phyloP scores from a whole-genome alignment of 2,797 vertebrate genomes.

The Myotis daubentonii region DNA sequence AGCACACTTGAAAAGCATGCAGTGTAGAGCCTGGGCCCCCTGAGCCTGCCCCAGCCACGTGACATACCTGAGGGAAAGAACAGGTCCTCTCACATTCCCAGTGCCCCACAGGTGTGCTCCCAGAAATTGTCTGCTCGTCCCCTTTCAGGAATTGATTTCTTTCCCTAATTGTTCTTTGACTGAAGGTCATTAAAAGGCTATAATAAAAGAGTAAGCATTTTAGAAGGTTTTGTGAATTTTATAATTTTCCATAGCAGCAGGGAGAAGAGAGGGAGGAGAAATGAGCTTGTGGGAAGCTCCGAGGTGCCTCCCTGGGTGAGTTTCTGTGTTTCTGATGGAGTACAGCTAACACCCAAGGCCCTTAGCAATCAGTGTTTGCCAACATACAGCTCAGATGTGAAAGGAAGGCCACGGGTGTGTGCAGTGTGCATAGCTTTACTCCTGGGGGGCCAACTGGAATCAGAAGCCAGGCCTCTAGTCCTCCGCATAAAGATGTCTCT shows the following conservation, averaged over 20 bases:
- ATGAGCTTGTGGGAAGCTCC: neutral
- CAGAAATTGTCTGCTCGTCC: neutral
- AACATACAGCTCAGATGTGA: neutral
- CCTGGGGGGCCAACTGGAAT: accelerated
- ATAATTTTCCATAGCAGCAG: conserved; percentile 54
- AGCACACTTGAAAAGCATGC: neutral
- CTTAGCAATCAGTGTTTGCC: conserved; percentile 14
- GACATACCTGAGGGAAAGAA: neutral
- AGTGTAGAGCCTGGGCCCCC: accelerated
- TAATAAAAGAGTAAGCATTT: conserved; percentile 54
- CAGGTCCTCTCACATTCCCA: neutral
- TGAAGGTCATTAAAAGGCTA: conserved; percentile 33
- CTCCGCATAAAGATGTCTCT: neutral
- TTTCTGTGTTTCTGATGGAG: neutral
- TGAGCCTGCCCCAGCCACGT: accelerated
- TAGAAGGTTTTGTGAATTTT: conserved; percentile 49
- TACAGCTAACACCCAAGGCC: neutral
- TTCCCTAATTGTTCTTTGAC: conserved; percentile 45
- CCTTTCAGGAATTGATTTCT: conserved; percentile 56
- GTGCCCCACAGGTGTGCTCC: neutral
- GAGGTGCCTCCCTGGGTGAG: accelerated
- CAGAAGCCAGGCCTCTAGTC: neutral
- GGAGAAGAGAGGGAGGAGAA: neutral
- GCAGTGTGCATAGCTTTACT: neutral
- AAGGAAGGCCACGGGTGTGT: neutral